Evolutionary conservation across 2,888 invertebrate species (phyloP), one percentile per base, ranked within the genome.

Genomic region (Cataglyphis altisquamis): DNA sequence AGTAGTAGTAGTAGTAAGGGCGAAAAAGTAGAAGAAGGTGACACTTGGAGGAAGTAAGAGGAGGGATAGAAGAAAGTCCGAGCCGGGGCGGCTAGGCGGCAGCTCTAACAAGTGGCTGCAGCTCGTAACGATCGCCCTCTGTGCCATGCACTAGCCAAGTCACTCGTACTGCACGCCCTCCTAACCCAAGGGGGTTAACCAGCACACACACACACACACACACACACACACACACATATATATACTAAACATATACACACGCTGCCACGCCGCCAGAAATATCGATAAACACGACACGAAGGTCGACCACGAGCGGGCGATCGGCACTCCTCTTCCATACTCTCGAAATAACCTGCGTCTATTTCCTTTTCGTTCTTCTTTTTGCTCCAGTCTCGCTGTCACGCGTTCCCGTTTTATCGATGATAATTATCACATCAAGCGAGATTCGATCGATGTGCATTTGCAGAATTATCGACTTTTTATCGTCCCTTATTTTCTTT

Each of bases 81-180:
- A 29, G 41, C 63, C 82, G 80, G 84, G 86, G 86, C 75, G 88
- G 84, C 87, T 85, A 89, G 91, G 91, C 89, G 84, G 85, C 52
- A 86, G 91, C 90, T 92, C 92, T 92, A 92, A 92, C 92, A 92
- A 92, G 92, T 92, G 92, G 92, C 91, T 87, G 90, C 87, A 91
- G 89, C 86, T 86, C 87, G 92, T 92, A 92, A 92, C 92, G 91
- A 92, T 92, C 91, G 92, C 63, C 86, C 83, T 85, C 89, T 84
- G 86, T 91, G 91, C 84, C 88, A 85, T 87, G 89, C 87, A 87
- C 89, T 87, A 86, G 52, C 77, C 68, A 86, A 89, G 72, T 83
- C 87, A 87, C 48, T 86, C 78, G 72, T 78, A 66, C 75, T 70
- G 74, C 73, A 70, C 84, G 84, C 86, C 78, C 86, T 82, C 84